A percentile compares a stretch with the other conserved stretches of the same genome.
Conservation (phyloP, 2,797 vertebrate species). For the Catostomus latipinnis region DNA sequence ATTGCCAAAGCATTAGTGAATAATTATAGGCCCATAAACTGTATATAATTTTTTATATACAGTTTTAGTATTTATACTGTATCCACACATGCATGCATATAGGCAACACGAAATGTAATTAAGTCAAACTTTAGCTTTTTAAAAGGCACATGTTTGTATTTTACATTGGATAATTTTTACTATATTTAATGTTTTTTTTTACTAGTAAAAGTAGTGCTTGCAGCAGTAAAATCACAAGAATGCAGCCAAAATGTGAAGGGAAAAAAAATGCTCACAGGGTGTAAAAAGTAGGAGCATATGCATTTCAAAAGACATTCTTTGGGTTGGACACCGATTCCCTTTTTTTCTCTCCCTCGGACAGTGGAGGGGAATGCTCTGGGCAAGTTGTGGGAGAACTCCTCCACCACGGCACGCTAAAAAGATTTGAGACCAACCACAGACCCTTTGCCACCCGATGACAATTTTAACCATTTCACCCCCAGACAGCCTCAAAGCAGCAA, state of each 20-base stretch:
- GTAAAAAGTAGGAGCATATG: slow-evolving; percentile 53
- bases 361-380: slow-evolving; percentile 51
- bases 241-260: slow-evolving; percentile 37
- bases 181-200: not conserved
- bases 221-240: slow-evolving; percentile 21
- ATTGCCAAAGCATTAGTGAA: too few relatives aligned
- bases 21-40: too few relatives aligned
- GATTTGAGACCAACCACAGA: slow-evolving; percentile 61
- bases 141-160: too few relatives aligned
- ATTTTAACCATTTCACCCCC: slow-evolving; percentile 65
- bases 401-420: slow-evolving; percentile 57
- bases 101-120: too few relatives aligned
- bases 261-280: slow-evolving; percentile 49
- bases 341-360: slow-evolving; percentile 18
- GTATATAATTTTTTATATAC: too few relatives aligned
- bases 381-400: slow-evolving; percentile 58
- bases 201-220: slow-evolving; percentile 10
- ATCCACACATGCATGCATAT: too few relatives aligned
- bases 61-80: too few relatives aligned
- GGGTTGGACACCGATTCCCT: slow-evolving; percentile 58
- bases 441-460: slow-evolving; percentile 61
- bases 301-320: slow-evolving; percentile 62
- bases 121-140: too few relatives aligned
- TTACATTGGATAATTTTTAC: too few relatives aligned
- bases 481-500: slow-evolving; percentile 52